Evolutionary conservation across 2,113 vertebrate species (phyloP).

Genomic region (Oreotrochilus melanogaster): DNA sequence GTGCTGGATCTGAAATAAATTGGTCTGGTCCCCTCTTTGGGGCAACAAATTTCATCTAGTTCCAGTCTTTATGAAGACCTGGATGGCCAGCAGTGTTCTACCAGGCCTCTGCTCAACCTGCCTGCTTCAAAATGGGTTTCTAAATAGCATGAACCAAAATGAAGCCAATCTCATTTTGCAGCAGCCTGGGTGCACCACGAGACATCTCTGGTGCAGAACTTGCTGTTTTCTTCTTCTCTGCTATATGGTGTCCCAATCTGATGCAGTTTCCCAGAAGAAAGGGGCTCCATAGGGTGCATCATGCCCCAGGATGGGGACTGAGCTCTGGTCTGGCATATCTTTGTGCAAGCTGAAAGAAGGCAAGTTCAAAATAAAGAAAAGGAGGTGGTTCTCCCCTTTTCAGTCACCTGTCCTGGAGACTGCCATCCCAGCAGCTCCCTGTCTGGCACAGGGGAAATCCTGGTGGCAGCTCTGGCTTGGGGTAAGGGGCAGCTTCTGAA

Average conservation of each 20-base stretch:
- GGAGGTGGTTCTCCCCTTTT: background rate
- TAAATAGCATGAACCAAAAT: background rate
- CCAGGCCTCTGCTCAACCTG: background rate
- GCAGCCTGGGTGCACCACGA: background rate
- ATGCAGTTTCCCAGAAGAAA: background rate
- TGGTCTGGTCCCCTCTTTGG: background rate
- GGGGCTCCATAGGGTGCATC: background rate
- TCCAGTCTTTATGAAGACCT: background rate
- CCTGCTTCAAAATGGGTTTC: background rate
- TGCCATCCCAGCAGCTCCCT: background rate
- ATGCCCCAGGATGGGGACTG: background rate
- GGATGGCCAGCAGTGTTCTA: rapidly evolving
- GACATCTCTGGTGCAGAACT: background rate
- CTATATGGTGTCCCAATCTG: rapidly evolving
- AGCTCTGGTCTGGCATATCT: background rate
- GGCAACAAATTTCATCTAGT: background rate
- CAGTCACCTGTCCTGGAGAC: background rate
- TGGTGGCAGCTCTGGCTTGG: background rate
- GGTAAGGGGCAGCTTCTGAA: background rate
- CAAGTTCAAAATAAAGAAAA: background rate
- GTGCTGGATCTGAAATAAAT: background rate
- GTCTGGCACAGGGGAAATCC: background rate
- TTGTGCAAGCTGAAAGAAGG: background rate
- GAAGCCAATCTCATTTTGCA: background rate
- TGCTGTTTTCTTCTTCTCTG: background rate